Conservation (phyloP, 53 echinoderm and acorn worm genomes). For the Apostichopus leukothele region DNA sequence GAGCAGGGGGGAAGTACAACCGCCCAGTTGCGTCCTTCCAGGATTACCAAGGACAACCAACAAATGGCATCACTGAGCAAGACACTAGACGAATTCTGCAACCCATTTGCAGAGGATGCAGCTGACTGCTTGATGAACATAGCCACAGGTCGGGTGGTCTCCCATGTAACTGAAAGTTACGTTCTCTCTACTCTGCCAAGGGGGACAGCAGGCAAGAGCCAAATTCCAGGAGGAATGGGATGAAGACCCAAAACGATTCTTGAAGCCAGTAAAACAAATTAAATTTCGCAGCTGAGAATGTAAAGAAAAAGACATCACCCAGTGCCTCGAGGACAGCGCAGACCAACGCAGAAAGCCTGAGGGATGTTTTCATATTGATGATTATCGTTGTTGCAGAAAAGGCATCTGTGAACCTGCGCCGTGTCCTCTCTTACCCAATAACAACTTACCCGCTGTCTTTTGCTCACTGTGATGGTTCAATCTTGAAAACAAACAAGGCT, state of each 20-base stretch:
- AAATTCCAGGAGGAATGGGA: conserved; percentile 58
- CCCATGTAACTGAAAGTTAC: conserved; percentile 51
- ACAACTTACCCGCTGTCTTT: conserved; percentile 60
- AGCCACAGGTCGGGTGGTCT: conserved; percentile 63
- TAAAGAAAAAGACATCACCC: conserved; percentile 27
- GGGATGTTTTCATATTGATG: conserved; percentile 58
- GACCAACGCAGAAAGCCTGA: conserved; percentile 42
- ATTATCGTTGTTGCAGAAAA: conserved; percentile 50
- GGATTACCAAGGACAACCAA: conserved; percentile 57
- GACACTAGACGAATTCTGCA: conserved; percentile 59
- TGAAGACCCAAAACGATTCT: conserved; percentile 49
- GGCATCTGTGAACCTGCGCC: conserved; percentile 38
- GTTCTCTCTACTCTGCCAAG: conserved; percentile 48
- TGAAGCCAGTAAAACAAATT: conserved; percentile 53
- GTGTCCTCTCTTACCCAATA: conserved; percentile 52
- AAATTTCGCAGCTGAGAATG: conserved; percentile 55
- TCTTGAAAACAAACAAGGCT: conserved; percentile 14
- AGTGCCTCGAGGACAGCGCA: conserved; percentile 23
- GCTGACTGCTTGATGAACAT: conserved; percentile 54
- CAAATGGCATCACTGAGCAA: conserved; percentile 48
- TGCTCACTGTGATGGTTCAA: conserved; percentile 62
- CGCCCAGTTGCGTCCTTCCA: conserved; percentile 49
- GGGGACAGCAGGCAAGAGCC: conserved; percentile 40
- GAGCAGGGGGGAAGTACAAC: conserved; percentile 52
- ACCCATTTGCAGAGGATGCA: conserved; percentile 60